These are phyloP conservation scores for Agonopterix heracliana DNA, from an alignment of 2,888 invertebrate species.

Conservation along the genomic window DNA sequence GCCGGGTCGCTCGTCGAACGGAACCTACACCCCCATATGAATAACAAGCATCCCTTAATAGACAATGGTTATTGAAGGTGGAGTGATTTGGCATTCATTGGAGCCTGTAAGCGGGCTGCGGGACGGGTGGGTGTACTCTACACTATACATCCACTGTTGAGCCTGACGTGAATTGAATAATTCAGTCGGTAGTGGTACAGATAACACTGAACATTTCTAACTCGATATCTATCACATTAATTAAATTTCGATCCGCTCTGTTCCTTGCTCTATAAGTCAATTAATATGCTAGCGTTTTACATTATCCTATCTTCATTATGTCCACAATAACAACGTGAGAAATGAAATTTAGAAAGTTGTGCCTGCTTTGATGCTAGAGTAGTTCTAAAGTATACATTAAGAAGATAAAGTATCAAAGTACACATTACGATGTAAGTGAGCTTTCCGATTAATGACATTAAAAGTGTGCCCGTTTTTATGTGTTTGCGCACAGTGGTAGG, in stretches of 20 bases:
- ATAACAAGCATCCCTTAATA: conserved; percentile 41
- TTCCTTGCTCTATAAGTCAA: neutral
- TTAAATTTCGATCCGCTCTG: conserved; percentile 50
- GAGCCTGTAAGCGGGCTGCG: conserved; percentile 21
- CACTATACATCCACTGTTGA: conserved; percentile 25
- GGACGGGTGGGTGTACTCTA: conserved; percentile 11
- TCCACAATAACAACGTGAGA: neutral
- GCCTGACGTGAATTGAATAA: conserved; percentile 50
- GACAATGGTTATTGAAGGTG: conserved; percentile 46
- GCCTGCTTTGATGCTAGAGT: too few species aligned
- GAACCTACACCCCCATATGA: conserved; percentile 32
- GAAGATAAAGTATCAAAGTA: too few species aligned
- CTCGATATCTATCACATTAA: conserved; percentile 44
- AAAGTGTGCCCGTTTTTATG: neutral
- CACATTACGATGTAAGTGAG: too few species aligned
- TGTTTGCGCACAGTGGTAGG: conserved; percentile 2
- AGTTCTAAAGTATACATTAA: too few species aligned
- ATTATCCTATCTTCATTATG: neutral
- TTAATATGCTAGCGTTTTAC: neutral
- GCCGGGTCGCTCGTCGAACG: conserved; percentile 15
- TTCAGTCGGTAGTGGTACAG: conserved; percentile 31
- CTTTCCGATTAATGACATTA: neutral
- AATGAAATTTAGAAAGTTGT: neutral
- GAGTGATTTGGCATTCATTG: conserved; percentile 45
- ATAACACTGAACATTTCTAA: conserved; percentile 37